phyloP scores from a whole-genome alignment of 2,113 vertebrate species.

The Sciurus niger region DNA sequence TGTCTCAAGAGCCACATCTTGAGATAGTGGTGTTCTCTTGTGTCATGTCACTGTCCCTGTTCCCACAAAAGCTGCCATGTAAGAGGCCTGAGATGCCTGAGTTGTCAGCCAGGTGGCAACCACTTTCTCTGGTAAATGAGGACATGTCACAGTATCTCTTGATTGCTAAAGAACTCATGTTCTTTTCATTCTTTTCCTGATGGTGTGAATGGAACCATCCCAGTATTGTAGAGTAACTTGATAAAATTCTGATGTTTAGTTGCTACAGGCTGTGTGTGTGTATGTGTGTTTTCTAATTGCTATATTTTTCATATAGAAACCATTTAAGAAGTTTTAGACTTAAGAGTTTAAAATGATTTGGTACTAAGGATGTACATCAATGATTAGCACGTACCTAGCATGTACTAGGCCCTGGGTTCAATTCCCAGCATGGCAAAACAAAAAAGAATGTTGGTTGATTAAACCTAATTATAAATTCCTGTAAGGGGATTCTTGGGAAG shows the following conservation, averaged over 20 bases:
- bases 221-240: not conserved
- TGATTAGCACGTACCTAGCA: not conserved
- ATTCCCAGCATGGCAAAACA: not conserved
- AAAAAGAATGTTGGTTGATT: not conserved
- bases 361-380: not conserved
- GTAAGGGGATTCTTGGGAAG: not conserved
- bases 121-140: not conserved
- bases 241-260: not conserved
- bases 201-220: not conserved
- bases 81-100: not conserved
- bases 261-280: not conserved
- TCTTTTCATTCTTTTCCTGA: not conserved
- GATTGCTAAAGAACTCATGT: not conserved
- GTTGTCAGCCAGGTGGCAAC: not conserved
- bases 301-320: constrained; percentile 13
- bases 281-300: not conserved
- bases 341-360: not conserved
- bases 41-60: not conserved
- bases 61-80: accelerated
- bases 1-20: not conserved
- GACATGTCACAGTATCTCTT: too few species aligned
- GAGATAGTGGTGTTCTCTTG: not conserved
- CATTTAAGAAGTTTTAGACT: constrained; percentile 24
- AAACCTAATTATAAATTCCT: constrained; percentile 10
- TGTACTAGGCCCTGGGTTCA: not conserved